These are phyloP conservation scores for Acrobasis suavella DNA, from an alignment of 2,888 invertebrate genomes.

Conservation along the genomic window DNA sequence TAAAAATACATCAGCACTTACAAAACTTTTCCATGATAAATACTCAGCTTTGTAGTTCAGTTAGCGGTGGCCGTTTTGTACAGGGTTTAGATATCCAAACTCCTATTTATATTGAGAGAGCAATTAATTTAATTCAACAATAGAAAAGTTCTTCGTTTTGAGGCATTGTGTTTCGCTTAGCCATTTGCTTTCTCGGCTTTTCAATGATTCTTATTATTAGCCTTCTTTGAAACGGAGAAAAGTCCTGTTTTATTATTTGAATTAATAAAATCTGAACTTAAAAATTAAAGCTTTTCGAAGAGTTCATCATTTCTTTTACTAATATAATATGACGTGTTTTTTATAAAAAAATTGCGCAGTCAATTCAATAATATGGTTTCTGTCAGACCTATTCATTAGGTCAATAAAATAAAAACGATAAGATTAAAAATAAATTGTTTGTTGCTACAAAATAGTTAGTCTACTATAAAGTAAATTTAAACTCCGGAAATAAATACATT, in stretches of 20 bases:
- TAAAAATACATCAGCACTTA: no score
- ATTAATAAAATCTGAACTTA: background rate
- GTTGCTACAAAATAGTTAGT: no score
- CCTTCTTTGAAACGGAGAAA: slow-evolving; percentile 60
- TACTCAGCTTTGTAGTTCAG: background rate
- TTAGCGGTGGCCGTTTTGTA: slow-evolving; percentile 39
- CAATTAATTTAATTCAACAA: slow-evolving; percentile 78
- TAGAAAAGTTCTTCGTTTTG: slow-evolving; percentile 74
- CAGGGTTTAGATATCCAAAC: slow-evolving; percentile 45
- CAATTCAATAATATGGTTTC: no score
- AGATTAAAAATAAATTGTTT: no score
- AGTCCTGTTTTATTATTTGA: slow-evolving; percentile 38
- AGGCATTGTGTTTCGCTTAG: slow-evolving; percentile 73
- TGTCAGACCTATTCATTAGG: no score
- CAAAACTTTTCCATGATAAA: no score
- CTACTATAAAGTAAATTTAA: no score
- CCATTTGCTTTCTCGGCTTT: slow-evolving; percentile 70
- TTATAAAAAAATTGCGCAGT: background rate
- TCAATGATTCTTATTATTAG: slow-evolving; percentile 77
- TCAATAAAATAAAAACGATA: no score
- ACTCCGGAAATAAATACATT: no score
- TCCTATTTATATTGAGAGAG: slow-evolving; percentile 65
- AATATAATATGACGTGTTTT: background rate
- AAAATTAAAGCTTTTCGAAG: background rate
- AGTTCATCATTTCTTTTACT: no score